These are phyloP conservation scores for Eriocheir sinensis DNA, from an alignment of 1,140 invertebrate species.

Conservation along the genomic window DNA sequence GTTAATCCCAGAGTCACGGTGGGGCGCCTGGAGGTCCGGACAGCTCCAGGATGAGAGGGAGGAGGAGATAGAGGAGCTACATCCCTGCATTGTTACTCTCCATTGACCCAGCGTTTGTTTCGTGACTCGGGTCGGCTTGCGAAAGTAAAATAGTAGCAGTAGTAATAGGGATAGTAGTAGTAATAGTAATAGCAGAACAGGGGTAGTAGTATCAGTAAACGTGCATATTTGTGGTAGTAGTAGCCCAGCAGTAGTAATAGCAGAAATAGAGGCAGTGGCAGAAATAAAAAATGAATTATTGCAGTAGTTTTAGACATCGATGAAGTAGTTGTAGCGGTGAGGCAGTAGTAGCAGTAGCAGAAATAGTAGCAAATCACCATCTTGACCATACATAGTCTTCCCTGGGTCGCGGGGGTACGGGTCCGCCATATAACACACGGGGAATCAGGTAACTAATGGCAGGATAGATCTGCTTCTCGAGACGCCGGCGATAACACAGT, in stretches of 20 bases:
- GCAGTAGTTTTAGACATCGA: too few relatives aligned
- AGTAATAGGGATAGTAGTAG: background rate
- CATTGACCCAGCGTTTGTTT: background rate
- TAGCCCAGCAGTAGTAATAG: background rate
- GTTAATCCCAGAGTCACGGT: background rate
- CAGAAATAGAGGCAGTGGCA: background rate
- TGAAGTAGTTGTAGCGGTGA: background rate
- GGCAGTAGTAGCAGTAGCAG: background rate
- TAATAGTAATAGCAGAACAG: slow-evolving; percentile 34
- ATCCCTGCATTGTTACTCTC: background rate
- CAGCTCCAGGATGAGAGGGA: background rate
- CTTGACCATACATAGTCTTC: background rate
- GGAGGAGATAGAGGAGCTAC: background rate
- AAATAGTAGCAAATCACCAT: background rate
- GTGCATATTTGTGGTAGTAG: background rate
- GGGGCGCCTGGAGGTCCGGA: background rate
- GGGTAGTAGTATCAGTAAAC: background rate
- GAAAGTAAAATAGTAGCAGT: background rate
- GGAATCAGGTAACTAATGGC: slow-evolving; percentile 6
- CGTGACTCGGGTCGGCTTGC: background rate
- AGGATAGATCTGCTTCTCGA: background rate
- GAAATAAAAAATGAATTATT: background rate
- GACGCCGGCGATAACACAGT: background rate
- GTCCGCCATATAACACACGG: background rate
- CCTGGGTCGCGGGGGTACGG: background rate